These are phyloP conservation scores for Synanceia verrucosa DNA, from an alignment of 2,797 vertebrate species.

Conservation along the genomic window DNA sequence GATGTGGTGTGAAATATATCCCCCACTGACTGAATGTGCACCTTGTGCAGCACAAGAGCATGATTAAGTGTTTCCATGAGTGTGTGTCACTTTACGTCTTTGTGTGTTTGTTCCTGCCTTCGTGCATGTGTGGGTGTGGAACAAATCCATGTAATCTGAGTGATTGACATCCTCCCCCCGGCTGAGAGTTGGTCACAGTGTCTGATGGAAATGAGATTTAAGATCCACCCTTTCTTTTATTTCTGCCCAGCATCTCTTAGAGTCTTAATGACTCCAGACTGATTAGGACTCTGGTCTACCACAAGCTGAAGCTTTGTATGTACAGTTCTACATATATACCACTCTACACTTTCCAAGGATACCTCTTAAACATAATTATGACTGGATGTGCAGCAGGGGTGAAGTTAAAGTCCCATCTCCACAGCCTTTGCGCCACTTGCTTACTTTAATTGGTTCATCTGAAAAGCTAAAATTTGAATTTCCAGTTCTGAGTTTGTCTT, in stretches of 20 bases:
- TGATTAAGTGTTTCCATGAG: conserved; percentile 59
- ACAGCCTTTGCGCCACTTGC: not conserved
- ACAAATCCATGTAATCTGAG: conserved; percentile 72
- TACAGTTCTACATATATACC: too few relatives aligned
- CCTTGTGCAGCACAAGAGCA: conserved; percentile 50
- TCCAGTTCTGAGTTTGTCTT: not conserved
- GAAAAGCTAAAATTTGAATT: conserved; percentile 2
- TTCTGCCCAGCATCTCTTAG: conserved; percentile 17
- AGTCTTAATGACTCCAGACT: conserved; percentile 15
- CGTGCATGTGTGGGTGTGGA: conserved; percentile 59
- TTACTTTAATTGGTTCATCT: not conserved
- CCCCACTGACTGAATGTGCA: conserved; percentile 46
- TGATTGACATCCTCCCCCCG: conserved; percentile 72
- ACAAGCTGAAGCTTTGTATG: too few relatives aligned
- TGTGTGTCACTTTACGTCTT: conserved; percentile 47
- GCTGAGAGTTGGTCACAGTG: conserved; percentile 51
- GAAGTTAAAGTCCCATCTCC: not conserved
- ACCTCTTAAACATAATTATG: conserved; percentile 22
- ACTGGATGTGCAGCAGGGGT: not conserved
- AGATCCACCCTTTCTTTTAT: conserved; percentile 39
- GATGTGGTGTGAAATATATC: conserved; percentile 53
- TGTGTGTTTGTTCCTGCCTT: conserved; percentile 46
- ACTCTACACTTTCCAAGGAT: not conserved
- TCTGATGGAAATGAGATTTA: conserved; percentile 56
- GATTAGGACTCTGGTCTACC: conserved; percentile 4